Conservation (phyloP, 2,797 vertebrate species). For the Miichthys miiuy region DNA sequence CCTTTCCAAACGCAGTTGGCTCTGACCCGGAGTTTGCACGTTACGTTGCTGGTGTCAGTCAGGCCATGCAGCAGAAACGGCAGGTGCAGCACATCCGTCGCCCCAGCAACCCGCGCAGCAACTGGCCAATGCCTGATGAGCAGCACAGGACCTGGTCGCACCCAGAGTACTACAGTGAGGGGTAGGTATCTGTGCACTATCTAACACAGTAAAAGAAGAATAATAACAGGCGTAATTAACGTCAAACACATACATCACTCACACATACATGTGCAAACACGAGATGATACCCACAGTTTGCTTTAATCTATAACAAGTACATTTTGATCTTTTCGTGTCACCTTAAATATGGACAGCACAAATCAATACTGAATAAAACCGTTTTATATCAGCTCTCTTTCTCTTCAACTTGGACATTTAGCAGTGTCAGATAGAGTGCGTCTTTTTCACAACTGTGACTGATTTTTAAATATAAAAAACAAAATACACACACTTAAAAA, state of each 20-base stretch:
- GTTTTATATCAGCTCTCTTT: background rate
- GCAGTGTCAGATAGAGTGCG: no score
- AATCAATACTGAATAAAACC: no score
- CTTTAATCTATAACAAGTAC: background rate
- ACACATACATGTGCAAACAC: background rate
- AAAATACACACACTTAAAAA: background rate
- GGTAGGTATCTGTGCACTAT: conserved; percentile 82
- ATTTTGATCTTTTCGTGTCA: background rate
- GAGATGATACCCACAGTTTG: background rate
- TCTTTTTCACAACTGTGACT: background rate
- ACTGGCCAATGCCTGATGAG: conserved; percentile 96
- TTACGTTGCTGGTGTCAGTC: conserved; percentile 97
- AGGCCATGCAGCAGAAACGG: conserved; percentile 99
- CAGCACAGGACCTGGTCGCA: conserved; percentile 96
- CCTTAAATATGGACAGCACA: background rate
- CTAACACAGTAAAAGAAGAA: background rate
- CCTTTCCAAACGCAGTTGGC: conserved; percentile 87
- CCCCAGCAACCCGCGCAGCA: conserved; percentile 90
- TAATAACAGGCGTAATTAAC: background rate
- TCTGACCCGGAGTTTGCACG: conserved; percentile 98
- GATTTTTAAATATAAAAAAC: background rate
- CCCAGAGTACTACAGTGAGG: conserved; percentile 95
- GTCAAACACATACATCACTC: background rate
- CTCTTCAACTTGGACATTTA: no score
- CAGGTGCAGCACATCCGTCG: conserved; percentile 95